These are phyloP conservation scores for Lomographa bimaculata DNA, from an alignment of 2,888 invertebrate species.

Conservation along the genomic window DNA sequence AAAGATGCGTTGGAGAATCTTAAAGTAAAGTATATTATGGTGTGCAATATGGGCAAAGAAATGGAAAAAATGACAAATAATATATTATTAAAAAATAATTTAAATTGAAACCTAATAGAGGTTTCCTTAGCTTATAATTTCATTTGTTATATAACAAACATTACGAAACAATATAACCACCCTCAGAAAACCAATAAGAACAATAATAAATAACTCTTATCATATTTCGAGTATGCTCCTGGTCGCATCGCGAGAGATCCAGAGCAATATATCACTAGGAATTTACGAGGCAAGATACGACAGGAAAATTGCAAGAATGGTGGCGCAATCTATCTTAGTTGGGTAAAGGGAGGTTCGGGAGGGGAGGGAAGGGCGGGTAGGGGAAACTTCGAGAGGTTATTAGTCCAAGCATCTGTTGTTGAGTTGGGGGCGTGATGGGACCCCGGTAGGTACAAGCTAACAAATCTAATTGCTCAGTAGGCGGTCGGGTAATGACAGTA, in stretches of 20 bases:
- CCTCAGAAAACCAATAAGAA: slow-evolving; percentile 82
- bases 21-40: too few relatives aligned
- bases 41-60: too few relatives aligned
- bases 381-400: slow-evolving; percentile 85
- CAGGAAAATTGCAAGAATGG: slow-evolving; percentile 97
- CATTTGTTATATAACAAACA: slow-evolving; percentile 48
- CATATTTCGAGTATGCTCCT: slow-evolving; percentile 84
- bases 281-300: slow-evolving; percentile 95
- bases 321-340: slow-evolving; percentile 95
- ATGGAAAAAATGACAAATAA: too few relatives aligned
- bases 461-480: slow-evolving; percentile 84
- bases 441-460: slow-evolving; percentile 81
- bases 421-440: slow-evolving; percentile 82
- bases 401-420: slow-evolving; percentile 85
- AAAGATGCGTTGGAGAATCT: too few relatives aligned
- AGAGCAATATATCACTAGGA: slow-evolving; percentile 91
- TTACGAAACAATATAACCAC: slow-evolving; percentile 48
- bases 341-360: slow-evolving; percentile 82
- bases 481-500: slow-evolving; percentile 78
- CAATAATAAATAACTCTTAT: slow-evolving; percentile 84
- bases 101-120: too few relatives aligned
- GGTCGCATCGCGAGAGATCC: slow-evolving; percentile 84
- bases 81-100: too few relatives aligned
- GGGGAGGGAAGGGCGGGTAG: slow-evolving; percentile 64
- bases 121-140: too few relatives aligned